phyloP scores from a whole-genome alignment of 2,888 invertebrate genomes.

The Blastobasis lacticolella region DNA sequence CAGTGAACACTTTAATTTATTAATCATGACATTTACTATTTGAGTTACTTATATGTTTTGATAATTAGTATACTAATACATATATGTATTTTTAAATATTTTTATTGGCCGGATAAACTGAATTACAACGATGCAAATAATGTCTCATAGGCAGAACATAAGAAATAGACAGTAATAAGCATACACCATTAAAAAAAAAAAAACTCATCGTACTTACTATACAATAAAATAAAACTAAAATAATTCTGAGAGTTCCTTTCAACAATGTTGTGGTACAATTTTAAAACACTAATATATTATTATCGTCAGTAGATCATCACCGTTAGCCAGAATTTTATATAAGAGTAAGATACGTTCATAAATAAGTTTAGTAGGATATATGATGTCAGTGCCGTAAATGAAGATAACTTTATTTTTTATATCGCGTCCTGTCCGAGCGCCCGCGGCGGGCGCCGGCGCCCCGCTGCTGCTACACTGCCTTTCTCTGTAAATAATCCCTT shows the following conservation, averaged over 20 bases:
- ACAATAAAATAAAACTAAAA: conserved; percentile 18
- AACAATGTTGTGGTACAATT: conserved; percentile 49
- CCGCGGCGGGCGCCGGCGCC: too few species aligned
- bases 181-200: conserved; percentile 5
- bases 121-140: conserved; percentile 18
- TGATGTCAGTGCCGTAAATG: too few species aligned
- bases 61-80: background rate
- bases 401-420: too few species aligned
- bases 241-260: conserved; percentile 45
- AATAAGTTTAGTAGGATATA: too few species aligned
- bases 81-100: conserved; percentile 4
- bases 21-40: conserved; percentile 27
- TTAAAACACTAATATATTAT: conserved; percentile 25
- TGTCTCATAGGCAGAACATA: conserved; percentile 22
- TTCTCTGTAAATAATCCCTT: conserved; percentile 19
- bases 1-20: conserved; percentile 50
- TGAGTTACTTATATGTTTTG: conserved; percentile 1
- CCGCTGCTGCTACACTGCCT: background rate
- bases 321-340: conserved; percentile 12
- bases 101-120: conserved; percentile 5
- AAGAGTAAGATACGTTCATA: too few species aligned
- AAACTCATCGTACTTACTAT: conserved; percentile 17
- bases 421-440: too few species aligned
- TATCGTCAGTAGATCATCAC: conserved; percentile 16
- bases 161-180: conserved; percentile 12